A percentile compares a stretch with the other conserved stretches of the same genome.
Evolutionary conservation across 2,113 vertebrate species (phyloP).

Genomic region (Sturnus vulgaris): DNA sequence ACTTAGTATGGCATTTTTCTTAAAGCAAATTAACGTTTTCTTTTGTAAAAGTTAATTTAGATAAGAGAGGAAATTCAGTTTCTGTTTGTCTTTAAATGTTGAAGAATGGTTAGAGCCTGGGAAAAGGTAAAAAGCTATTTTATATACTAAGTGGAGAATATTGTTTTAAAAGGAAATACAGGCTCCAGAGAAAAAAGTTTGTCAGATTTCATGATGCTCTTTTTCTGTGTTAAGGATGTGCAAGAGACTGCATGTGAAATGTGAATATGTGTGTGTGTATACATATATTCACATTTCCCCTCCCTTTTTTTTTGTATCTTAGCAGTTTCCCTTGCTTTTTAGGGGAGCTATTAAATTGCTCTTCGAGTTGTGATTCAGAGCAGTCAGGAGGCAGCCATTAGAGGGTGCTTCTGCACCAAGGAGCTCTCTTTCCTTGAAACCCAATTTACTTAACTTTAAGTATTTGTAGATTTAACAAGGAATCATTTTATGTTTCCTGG

Average conservation of each 20-base stretch:
- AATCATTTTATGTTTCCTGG: not conserved
- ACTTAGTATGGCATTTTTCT: not conserved
- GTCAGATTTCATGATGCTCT: not conserved
- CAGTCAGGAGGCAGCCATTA: slow-evolving; percentile 30
- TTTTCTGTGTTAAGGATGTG: not conserved
- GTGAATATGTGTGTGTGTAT: not conserved
- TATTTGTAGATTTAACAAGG: not conserved
- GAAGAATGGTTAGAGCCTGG: not conserved
- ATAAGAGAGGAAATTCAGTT: not conserved
- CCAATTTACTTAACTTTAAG: not conserved
- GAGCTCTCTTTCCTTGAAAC: not conserved
- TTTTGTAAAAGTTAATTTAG: not conserved
- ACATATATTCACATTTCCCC: not conserved
- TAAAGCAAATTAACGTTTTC: not conserved
- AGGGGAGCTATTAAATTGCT: not conserved
- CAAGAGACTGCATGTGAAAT: not conserved
- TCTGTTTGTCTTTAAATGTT: slow-evolving; percentile 1
- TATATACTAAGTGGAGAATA: not conserved
- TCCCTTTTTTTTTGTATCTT: not conserved
- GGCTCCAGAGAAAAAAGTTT: not conserved
- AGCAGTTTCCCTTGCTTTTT: not conserved
- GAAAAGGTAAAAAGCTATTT: not conserved
- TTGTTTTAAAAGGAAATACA: slow-evolving; percentile 1
- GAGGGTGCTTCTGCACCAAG: slow-evolving; percentile 56
- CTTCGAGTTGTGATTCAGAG: not conserved